Evolutionary conservation across 2,113 vertebrate genomes (phyloP), one percentile per base, ranked within the genome.

Genomic region (Urocolius indicus): DNA sequence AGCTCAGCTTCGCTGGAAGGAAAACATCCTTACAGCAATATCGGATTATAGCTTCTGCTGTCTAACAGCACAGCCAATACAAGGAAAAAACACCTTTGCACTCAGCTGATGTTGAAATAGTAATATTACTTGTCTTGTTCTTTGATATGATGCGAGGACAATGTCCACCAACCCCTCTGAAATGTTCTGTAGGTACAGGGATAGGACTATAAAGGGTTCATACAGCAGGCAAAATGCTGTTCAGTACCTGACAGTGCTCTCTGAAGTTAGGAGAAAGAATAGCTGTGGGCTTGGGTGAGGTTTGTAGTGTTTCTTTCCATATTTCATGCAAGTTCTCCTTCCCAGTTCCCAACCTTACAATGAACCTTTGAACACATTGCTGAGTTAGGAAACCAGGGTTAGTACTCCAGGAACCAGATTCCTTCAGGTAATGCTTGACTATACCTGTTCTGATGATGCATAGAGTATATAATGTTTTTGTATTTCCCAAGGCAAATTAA

Each of bases 211-310:
- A 88, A 73, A 32, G 15, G 2, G 7, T 30, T 13, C 38, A 26
- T 5, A 12, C 0, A 69, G 14, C 14, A 65, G 20, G 61, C 5
- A 2, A 87, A 89, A 22, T 10, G 3, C 23, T 6, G 1, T 22
- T 32, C n/a, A 46, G n/a, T n/a, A 68, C 4, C 13, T 52, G 49
- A 21, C 27, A 91, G 19, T 79, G 11, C 1, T 79, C 27, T 61
- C 41, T 84, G 46, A 80, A 94, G 52, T 23, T 77, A 46, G 6
- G 12, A 9, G 0, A 5, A 22, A 57, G 59, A 49, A 23, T 27
- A 4, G 4, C 9, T 58, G 13, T 9, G 5, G 5, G 1, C 16
- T 30, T 63, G 19, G 17, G 4, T 52, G 32, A 45, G 1, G 14
- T 61, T 61, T 34, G 22, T 26, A 45, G 48, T 34, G 1, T 3